A percentile compares a stretch with the other conserved stretches of the same genome.
Evolutionary conservation across 1,140 invertebrate species (phyloP).

Genomic region (Orchesella cincta): DNA sequence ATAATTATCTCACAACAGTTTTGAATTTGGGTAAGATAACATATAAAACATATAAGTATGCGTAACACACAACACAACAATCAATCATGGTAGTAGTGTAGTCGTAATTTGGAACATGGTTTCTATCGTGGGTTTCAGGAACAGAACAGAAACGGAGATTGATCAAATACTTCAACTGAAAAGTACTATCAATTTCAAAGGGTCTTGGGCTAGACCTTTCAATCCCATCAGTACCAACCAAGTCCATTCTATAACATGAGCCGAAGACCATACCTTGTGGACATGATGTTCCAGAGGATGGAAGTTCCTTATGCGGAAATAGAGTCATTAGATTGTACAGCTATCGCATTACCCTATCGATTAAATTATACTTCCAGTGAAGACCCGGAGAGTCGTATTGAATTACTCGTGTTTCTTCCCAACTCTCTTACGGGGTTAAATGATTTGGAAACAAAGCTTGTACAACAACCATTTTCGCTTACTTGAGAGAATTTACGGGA

Average conservation of each 20-base stretch:
- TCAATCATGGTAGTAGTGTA: too few species aligned
- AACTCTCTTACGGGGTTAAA: neutral
- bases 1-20: neutral
- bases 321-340: neutral
- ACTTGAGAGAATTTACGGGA: neutral
- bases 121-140: too few species aligned
- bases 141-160: neutral
- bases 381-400: neutral
- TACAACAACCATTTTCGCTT: constrained; percentile 8
- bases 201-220: neutral
- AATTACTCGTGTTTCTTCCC: constrained; percentile 5
- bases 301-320: constrained; percentile 25
- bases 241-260: constrained; percentile 21
- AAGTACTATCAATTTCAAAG: constrained; percentile 6
- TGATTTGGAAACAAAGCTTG: neutral
- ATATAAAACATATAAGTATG: too few species aligned
- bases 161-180: neutral
- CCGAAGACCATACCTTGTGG: neutral
- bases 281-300: constrained; percentile 28
- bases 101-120: too few species aligned
- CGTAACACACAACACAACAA: too few species aligned
- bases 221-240: neutral
- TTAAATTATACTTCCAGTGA: neutral
- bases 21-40: neutral
- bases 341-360: neutral